Evolutionary conservation across 1,140 invertebrate genomes (phyloP), one percentile per base, ranked within the genome.

Genomic region (Drosophila murphyi): DNA sequence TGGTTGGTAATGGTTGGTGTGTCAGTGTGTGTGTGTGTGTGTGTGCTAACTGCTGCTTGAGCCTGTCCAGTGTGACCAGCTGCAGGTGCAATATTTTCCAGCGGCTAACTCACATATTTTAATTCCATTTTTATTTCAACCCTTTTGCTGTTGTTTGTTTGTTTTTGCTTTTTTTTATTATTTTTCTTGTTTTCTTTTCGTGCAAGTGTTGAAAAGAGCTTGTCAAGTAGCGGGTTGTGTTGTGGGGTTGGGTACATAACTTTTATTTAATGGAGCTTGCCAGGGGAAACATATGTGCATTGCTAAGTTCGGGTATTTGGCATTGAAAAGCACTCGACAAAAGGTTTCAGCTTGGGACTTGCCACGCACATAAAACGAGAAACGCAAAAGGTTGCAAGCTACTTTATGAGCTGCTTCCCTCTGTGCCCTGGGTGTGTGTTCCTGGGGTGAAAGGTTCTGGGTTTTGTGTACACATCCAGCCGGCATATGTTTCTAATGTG

Each of bases 111-210:
- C 82, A 86, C 82, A 86, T 80, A 86, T 86, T 86, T 86, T 85
- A 83, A 86, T 85, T 85, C 77, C 63, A 76, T 86, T 86, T 85
- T 86, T 86, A 86, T 86, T 76, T 81, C 74, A 85, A 85, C 82
- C 82, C 78, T 72, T 76, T 80, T 78, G 59, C 52, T 45, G 37
- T 61, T 39, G n/a, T 52, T 47, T 20, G 65, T 37, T 50, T 60
- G 78, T 61, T 34, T 34, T 41, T 31, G 56, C 28, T 50, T 35
- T 69, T 59, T 68, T 34, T 64, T 34, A 20, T 65, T 32, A 56
- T 34, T 10, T 12, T 7, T n/a, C 31, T 47, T 54, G 64, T 59
- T 39, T 63, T 39, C 39, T 29, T 63, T 80, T 80, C 78, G 70
- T 51, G 48, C 75, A 86, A 86, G 78, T 86, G 82, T 81, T 86